Evolutionary conservation across 2,797 vertebrate species (phyloP), one percentile per base, ranked within the genome.

Genomic region (Sitta carolinensis): DNA sequence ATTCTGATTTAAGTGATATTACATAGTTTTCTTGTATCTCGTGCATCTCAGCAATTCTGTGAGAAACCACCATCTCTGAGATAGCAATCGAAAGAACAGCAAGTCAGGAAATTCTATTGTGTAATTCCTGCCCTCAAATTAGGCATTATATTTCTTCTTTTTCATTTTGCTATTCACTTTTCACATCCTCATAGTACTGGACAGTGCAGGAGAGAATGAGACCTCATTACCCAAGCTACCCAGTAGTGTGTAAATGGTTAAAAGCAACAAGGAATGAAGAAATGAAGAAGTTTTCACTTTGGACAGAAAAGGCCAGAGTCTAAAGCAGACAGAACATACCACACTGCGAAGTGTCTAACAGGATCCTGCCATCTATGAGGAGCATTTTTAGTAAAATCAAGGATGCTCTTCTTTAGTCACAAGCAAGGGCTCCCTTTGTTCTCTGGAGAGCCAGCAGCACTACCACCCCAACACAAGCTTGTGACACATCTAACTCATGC

Each of bases 291-390:
- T 83, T 47, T 84, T 83, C 34, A 32, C 36, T 69, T n/a, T 11
- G 13, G 7, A 64, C 13, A 61, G 27, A 87, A 81, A 42, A 87
- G 16, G n/a, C 3, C 9, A 2, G 23, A 69, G 52, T 6, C 18
- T 50, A 66, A 68, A 1, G 16, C 50, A 80, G 70, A 54, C 17
- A 73, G 42, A 83, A 29, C 16, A 55, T 9, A 66, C 20, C 43
- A 54, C 2, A 1, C 0, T 22, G 15, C 0, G 0, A 16, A 38
- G 36, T 1, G 3, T 26, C 36, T 25, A 67, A 47, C 34, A 51
- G 30, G 12, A 90, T 45, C 36, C 26, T 42, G 47, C 14, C 50
- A 82, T n/a, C 51, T 2, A 0, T 2, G 12, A 52, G 29, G 6
- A 62, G 6, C 18, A 72, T 13, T 26, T 29, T 57, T 21, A 54